Evolutionary conservation across 2,797 vertebrate species (phyloP).

Genomic region (Craterocephalus amniculus): DNA sequence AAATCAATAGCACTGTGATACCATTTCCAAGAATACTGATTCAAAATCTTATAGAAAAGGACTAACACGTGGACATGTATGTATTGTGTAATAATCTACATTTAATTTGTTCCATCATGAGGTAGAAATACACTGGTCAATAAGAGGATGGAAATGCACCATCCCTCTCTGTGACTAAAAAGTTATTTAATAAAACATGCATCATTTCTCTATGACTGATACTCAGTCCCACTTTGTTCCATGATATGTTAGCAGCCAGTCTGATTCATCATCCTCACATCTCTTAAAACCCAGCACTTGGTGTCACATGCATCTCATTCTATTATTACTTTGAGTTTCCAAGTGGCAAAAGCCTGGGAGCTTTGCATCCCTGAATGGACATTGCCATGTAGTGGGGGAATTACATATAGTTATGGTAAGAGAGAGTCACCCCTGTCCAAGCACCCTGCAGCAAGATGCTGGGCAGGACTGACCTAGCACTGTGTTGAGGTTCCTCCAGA

Average conservation of each 20-base stretch:
- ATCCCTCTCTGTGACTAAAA: conserved; percentile 19
- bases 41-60: not conserved
- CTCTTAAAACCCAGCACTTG: not conserved
- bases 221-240: conserved; percentile 18
- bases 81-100: conserved; percentile 26
- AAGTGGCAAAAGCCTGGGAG: conserved; percentile 16
- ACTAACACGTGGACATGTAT: not conserved
- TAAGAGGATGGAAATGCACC: conserved; percentile 4
- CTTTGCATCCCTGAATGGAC: conserved; percentile 11
- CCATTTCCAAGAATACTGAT: not conserved
- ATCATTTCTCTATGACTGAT: conserved; percentile 31
- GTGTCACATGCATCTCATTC: conserved; percentile 18
- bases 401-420: conserved; percentile 4
- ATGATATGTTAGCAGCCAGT: conserved; percentile 7
- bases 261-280: conserved; percentile 11
- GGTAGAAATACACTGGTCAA: conserved; percentile 25
- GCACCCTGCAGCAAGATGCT: conserved; percentile 29
- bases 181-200: conserved; percentile 11
- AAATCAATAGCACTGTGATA: not conserved
- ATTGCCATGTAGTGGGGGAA: not conserved
- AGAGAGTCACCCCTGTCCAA: conserved; percentile 13
- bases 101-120: not conserved
- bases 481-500: conserved; percentile 5
- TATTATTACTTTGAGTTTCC: conserved; percentile 1
- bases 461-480: conserved; percentile 14